Base-by-base conservation (phyloP, 2,888 invertebrate species). In the Lithosia quadra region DNA sequence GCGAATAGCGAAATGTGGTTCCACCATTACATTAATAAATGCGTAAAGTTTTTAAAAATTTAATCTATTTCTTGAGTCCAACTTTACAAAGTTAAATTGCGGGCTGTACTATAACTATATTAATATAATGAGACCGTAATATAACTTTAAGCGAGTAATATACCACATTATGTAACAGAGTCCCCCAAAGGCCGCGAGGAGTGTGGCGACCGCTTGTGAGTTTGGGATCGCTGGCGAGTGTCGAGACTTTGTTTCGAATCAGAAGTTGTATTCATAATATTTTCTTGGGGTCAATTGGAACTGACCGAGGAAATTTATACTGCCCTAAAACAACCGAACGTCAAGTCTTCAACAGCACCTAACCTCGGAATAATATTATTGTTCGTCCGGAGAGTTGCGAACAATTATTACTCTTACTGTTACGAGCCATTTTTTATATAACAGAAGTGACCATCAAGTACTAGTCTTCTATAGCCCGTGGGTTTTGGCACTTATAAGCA, bases 261-360 rank as follows among this genome's bases (percentile, higher is more conserved):
- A 36, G 24, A 34, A 61, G 18, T 61, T 43, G 39, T 43, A 56
- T 56, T 9, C 24, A 39, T 60, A 60, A 24, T 60, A 24, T 61
- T 61, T 22, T 39, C 39, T 61, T 43, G 60, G 24, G 60, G 15
- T 15, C 8, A 24, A 18, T 39, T 61, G 0, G 15, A 18, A 24
- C 10, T 39, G 39, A 24, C 22, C 60, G 39, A 24, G 18, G 13
- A 15, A 61, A 39, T 61, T 15, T 22, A 21, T 21, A 59, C 21
- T 36, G 59, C 34, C 59, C 59, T 59, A 59, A 59, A 59, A 59
- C 36, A 59, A 59, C 59, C 8, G 11, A 13, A 2, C 34, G 2
- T 59, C 15, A 13, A 13, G 34, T 36, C 34, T 59, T 11, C 4
- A 58, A 58, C 22, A 33, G 33, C 49, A 49, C n/a, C 28, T 33